Conservation (phyloP, 2,113 vertebrate genomes). For the Ceyx margarethae region DNA sequence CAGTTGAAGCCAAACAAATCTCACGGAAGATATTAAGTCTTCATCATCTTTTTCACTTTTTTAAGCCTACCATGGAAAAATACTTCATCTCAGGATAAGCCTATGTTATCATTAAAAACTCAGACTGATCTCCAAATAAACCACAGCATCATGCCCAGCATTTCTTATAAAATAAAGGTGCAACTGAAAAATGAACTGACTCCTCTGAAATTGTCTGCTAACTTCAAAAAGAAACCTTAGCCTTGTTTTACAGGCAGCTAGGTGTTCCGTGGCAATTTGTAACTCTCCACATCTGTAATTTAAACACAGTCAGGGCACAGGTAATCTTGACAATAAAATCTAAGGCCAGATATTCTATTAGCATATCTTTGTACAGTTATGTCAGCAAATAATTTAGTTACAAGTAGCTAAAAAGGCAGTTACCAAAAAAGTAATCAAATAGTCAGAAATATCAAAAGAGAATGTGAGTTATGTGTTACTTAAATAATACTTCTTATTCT, state of each 20-base stretch:
- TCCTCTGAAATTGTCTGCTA: background rate
- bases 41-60: slow-evolving; percentile 10
- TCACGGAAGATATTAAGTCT: background rate
- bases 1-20: background rate
- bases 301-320: background rate
- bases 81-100: background rate
- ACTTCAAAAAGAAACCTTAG: background rate
- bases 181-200: background rate
- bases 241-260: background rate
- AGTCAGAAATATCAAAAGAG: background rate
- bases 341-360: slow-evolving; percentile 6
- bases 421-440: background rate
- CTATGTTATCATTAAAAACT: background rate
- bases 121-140: background rate
- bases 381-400: background rate
- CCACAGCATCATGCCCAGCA: background rate
- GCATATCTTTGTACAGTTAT: background rate
- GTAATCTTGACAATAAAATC: slow-evolving; percentile 22
- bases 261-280: background rate
- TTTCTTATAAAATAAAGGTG: background rate
- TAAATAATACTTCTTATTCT: background rate
- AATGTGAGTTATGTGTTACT: background rate
- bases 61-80: background rate
- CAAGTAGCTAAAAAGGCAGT: background rate
- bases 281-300: background rate